Percentiles rank a stretch among this genome's conserved stretches.
Conservation (phyloP, 2,113 vertebrate genomes). For the Ictalurus punctatus region DNA sequence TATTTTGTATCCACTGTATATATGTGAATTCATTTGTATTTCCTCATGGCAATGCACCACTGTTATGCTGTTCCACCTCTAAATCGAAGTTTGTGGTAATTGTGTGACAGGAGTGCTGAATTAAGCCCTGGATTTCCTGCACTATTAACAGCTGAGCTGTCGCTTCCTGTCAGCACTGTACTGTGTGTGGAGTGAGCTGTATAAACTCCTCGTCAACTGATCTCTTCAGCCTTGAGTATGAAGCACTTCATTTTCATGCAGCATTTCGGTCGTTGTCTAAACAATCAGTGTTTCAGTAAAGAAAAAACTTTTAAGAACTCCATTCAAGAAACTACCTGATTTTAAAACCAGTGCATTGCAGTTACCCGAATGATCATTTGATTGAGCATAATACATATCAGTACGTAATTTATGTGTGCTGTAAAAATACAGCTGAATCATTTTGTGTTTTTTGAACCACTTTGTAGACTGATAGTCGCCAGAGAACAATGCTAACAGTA, state of each 20-base stretch:
- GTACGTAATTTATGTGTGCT: neutral
- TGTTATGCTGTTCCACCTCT: neutral
- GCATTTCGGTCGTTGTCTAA: neutral
- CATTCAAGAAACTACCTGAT: neutral
- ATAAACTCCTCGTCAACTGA: neutral
- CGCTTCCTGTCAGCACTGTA: slow-evolving; percentile 7
- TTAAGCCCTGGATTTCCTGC: slow-evolving; percentile 5
- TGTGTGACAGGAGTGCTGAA: slow-evolving; percentile 1
- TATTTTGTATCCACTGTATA: neutral
- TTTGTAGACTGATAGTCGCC: neutral
- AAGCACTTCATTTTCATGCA: neutral
- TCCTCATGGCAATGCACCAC: neutral
- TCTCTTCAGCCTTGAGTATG: neutral
- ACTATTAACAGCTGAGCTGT: slow-evolving; percentile 20
- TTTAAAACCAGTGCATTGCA: neutral
- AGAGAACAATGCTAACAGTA: neutral
- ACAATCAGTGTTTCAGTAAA: neutral
- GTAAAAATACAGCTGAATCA: neutral
- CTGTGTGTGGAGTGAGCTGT: slow-evolving; percentile 1
- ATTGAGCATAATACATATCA: neutral
- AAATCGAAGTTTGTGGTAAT: slow-evolving; percentile 10
- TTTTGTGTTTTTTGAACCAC: neutral
- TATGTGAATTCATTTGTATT: neutral
- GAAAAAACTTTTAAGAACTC: neutral
- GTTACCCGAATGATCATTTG: neutral